Base-by-base conservation (phyloP, 2,797 vertebrate species). In the Arrhamphus sclerolepis region DNA sequence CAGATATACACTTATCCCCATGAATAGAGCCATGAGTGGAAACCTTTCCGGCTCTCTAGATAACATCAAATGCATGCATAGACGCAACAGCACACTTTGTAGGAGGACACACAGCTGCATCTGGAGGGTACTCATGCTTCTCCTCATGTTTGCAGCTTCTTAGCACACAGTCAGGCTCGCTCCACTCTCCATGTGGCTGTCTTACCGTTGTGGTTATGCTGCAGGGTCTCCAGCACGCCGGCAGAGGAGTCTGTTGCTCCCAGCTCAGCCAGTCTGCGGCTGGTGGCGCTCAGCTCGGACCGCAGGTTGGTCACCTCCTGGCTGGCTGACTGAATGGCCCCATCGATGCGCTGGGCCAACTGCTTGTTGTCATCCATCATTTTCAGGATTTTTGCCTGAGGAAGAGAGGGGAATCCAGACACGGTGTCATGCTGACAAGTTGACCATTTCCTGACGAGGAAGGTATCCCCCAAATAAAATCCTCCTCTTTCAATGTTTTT, bases 341-440 rank as follows among this genome's bases (percentile, higher is more conserved):
- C 95, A 85, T 98, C 96, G 79, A 96, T 95, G 88, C 95, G 93
- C 72, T 95, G 94, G 66, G 95, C 95, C 89, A 96, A 87, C 93
- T 94, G 95, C 91, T 95, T 95, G 90, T 95, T 97, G 92, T 97
- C 96, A 80, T 97, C 96, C 96, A 96, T 98, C 95, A 96, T 95
- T 91, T 91, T 92, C 87, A 93, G 92, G 94, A 95, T 96, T 87
- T 94, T 95, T 91, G 93, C 94, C 95, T 96, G 94, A 85, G 89
- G 91, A 87, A 81, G 83, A 90, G 70, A 88, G 78, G 66, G 74
- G 78, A 87, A 93, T 92, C 90, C 93, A 83, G 78, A 92, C 82
- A 92, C 89, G 91, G 87, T 84, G 84, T 91, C 94, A 94, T 94
- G 86, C 90, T 92, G 91, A 92, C 90, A 93, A 90, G 91, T 84